Percentiles rank a stretch among this genome's conserved stretches.
These are phyloP conservation scores for Pavo muticus DNA, from an alignment of 2,113 vertebrate genomes.

Conservation along the genomic window DNA sequence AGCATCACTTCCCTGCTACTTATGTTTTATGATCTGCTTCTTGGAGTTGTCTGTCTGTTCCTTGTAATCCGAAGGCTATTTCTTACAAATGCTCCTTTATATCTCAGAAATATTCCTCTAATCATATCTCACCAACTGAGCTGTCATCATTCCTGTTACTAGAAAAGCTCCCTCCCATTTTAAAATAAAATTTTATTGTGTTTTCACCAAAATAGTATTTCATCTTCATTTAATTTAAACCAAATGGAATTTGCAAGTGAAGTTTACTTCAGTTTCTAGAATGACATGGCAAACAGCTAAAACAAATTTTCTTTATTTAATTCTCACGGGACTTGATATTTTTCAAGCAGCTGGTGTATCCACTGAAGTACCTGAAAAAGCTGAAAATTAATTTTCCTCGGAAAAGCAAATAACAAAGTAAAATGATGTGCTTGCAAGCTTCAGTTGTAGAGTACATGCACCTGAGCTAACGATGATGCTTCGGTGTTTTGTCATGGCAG, in stretches of 20 bases:
- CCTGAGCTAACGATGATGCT: conserved; percentile 51
- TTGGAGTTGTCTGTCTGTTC: neutral
- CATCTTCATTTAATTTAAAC: conserved; percentile 64
- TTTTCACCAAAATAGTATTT: conserved; percentile 57
- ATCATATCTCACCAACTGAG: neutral
- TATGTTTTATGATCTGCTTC: conserved; percentile 15
- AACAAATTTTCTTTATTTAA: conserved; percentile 51
- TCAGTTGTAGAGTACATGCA: conserved; percentile 34
- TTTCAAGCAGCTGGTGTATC: conserved; percentile 48
- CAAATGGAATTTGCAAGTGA: conserved; percentile 41
- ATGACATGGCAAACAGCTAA: conserved; percentile 40
- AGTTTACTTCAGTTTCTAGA: conserved; percentile 43
- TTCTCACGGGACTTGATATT: conserved; percentile 48
- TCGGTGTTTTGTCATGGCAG: conserved; percentile 46
- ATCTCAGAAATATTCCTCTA: neutral
- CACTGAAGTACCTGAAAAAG: conserved; percentile 39
- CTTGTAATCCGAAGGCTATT: conserved; percentile 17
- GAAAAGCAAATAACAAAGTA: conserved; percentile 55
- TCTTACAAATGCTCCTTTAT: neutral
- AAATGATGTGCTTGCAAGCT: conserved; percentile 45
- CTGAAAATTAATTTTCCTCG: conserved; percentile 47
- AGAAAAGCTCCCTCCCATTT: conserved; percentile 31
- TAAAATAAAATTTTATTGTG: conserved; percentile 27
- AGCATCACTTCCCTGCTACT: neutral
- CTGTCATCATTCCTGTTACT: conserved; percentile 2